phyloP scores from a whole-genome alignment of 2,888 invertebrate genomes.

The Portevinia maculata region DNA sequence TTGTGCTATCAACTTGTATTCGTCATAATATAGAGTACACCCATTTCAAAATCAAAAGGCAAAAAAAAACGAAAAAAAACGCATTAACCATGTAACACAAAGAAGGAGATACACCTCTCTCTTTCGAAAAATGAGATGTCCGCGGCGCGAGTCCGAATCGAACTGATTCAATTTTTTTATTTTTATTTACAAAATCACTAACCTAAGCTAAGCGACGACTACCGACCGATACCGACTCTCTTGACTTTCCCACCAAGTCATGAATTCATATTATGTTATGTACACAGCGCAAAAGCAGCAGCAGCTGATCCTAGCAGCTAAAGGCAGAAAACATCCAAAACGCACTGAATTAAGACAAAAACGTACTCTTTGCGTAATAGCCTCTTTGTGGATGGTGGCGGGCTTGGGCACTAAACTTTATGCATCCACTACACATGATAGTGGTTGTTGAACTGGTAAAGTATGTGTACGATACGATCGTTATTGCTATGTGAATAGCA shows the following conservation, averaged over 20 bases:
- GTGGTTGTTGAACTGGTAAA: conserved; percentile 41
- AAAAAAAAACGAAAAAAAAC: conserved; percentile 26
- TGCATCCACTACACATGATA: conserved; percentile 56
- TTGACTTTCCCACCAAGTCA: neutral
- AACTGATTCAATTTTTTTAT: conserved; percentile 62
- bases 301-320: conserved; percentile 51
- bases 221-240: neutral
- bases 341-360: conserved; percentile 55
- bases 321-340: conserved; percentile 37
- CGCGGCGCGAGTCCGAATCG: conserved; percentile 67
- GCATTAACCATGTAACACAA: conserved; percentile 17
- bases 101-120: conserved; percentile 33
- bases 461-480: conserved; percentile 38
- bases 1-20: conserved; percentile 56
- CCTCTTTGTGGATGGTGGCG: conserved; percentile 22
- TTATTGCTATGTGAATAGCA: conserved; percentile 38
- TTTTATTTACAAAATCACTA: conserved; percentile 54
- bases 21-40: conserved; percentile 53
- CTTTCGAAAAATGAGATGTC: conserved; percentile 54
- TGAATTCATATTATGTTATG: neutral
- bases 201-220: neutral
- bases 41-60: conserved; percentile 53
- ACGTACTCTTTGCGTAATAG: conserved; percentile 63
- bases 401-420: conserved; percentile 32
- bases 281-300: conserved; percentile 17